Evolutionary conservation across 2,888 invertebrate species (phyloP).

Genomic region (Troglohyphantes excavatus): DNA sequence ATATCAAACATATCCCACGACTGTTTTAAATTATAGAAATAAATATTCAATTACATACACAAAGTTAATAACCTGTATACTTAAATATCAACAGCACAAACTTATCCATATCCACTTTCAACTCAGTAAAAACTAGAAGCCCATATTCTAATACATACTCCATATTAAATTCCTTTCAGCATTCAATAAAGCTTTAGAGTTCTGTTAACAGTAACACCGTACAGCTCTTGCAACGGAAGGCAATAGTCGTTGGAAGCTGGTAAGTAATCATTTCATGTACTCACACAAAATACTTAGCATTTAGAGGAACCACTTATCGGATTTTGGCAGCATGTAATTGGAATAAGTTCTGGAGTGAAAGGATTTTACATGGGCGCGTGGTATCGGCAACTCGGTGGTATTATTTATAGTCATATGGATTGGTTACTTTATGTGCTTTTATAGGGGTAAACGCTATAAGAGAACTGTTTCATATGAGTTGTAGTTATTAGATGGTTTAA

Average conservation of each 20-base stretch:
- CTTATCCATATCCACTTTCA: too few species aligned
- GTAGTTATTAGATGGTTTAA: too few species aligned
- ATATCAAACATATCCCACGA: too few species aligned
- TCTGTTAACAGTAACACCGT: background rate
- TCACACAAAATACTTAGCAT: background rate
- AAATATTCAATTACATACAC: too few species aligned
- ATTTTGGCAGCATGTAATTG: slow-evolving; percentile 4
- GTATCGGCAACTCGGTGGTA: background rate
- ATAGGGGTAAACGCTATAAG: background rate
- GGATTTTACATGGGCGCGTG: background rate
- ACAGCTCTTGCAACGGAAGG: background rate
- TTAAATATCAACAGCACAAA: too few species aligned
- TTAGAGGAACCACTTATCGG: background rate
- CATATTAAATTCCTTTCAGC: background rate
- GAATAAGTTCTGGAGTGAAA: background rate
- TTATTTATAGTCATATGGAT: background rate
- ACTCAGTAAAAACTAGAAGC: too few species aligned
- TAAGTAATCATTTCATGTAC: background rate
- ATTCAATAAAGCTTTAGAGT: background rate
- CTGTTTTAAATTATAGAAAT: too few species aligned
- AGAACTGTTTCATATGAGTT: background rate
- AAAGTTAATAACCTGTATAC: too few species aligned
- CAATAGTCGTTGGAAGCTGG: background rate
- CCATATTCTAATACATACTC: background rate
- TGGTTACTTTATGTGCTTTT: background rate